These are phyloP conservation scores for Eupithecia subfuscata DNA, from an alignment of 2,888 invertebrate genomes.

Conservation along the genomic window DNA sequence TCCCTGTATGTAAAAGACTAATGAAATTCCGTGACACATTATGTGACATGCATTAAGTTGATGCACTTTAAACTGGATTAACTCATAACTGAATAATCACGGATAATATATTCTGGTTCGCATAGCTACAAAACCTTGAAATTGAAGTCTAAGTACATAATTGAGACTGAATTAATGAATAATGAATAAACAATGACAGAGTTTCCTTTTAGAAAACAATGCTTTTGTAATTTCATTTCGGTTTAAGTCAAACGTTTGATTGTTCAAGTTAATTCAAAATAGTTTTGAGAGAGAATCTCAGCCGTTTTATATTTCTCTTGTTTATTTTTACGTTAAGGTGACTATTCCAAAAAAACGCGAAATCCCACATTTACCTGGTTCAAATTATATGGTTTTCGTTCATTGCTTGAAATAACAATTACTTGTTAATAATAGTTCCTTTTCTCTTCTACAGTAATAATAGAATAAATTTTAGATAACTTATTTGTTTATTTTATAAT, in stretches of 20 bases:
- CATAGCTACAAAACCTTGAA: not conserved
- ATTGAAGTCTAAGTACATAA: not conserved
- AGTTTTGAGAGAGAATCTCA: not conserved
- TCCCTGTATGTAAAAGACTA: not conserved
- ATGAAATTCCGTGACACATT: conserved; percentile 13
- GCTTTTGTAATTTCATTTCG: not conserved
- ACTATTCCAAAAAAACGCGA: too few species aligned
- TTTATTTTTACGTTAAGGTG: not conserved
- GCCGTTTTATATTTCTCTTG: not conserved
- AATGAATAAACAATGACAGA: not conserved
- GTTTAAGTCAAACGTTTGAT: too few species aligned
- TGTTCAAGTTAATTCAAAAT: not conserved
- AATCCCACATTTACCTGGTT: too few species aligned
- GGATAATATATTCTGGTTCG: not conserved
- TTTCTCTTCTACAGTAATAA: too few species aligned
- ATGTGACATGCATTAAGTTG: not conserved
- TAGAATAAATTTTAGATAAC: too few species aligned
- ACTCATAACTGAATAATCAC: not conserved
- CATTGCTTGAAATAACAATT: too few species aligned
- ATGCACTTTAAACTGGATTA: not conserved
- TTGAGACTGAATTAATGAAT: not conserved
- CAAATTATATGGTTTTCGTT: too few species aligned
- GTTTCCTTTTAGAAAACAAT: not conserved
- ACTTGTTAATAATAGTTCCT: too few species aligned
- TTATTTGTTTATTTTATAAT: too few species aligned